Percentiles rank a stretch among this genome's conserved stretches.
Evolutionary conservation across 1,140 invertebrate genomes (phyloP).

Genomic region (Microplitis mediator): DNA sequence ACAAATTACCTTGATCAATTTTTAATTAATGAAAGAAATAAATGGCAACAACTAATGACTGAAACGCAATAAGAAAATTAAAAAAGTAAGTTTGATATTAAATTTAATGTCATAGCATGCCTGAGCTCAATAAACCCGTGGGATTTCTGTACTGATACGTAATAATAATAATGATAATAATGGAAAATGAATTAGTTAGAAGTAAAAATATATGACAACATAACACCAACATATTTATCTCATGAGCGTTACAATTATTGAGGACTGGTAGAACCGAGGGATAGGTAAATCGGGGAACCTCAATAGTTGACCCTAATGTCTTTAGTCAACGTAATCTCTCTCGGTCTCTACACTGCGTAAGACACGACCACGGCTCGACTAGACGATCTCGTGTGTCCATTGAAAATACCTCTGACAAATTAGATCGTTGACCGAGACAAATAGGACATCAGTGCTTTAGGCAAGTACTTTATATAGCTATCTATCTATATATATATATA

Average conservation of each 20-base stretch:
- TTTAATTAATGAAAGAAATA: too few species aligned
- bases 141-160: too few species aligned
- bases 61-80: too few species aligned
- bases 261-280: not conserved
- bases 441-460: not conserved
- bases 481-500: too few species aligned
- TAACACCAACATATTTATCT: not conserved
- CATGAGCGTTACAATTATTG: not conserved
- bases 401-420: conserved; percentile 33
- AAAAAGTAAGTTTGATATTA: too few species aligned
- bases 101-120: too few species aligned
- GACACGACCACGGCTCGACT: not conserved
- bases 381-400: conserved; percentile 20
- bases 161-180: too few species aligned
- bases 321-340: not conserved
- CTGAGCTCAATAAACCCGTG: too few species aligned
- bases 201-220: too few species aligned
- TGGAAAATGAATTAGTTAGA: too few species aligned
- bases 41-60: too few species aligned
- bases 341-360: not conserved
- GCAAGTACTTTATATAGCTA: not conserved
- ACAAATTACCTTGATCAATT: too few species aligned
- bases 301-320: not conserved
- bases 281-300: not conserved
- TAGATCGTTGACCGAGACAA: conserved; percentile 24